Percentiles rank a stretch among this genome's conserved stretches.
These are phyloP conservation scores for Otocyon megalotis DNA, from an alignment of 2,113 vertebrate genomes.

Conservation along the genomic window DNA sequence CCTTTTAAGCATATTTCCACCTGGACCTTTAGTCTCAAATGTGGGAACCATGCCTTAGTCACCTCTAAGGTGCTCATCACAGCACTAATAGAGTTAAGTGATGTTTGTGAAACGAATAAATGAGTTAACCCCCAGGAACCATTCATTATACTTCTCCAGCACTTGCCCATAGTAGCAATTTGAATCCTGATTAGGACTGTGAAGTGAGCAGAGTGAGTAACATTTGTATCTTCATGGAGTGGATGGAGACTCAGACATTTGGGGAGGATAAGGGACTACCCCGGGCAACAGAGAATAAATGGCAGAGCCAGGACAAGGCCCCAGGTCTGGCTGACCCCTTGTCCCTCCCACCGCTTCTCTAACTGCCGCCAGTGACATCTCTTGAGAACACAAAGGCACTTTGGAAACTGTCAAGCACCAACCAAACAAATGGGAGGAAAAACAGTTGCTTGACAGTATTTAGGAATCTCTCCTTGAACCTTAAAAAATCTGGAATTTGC, in stretches of 20 bases:
- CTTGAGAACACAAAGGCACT: constrained; percentile 11
- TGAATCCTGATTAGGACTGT: not conserved
- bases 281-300: not conserved
- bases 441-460: constrained; percentile 41
- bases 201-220: not conserved
- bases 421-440: not conserved
- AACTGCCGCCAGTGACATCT: not conserved
- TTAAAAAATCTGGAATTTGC: constrained; percentile 57
- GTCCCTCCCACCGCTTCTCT: not conserved
- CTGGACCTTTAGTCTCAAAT: constrained; percentile 1
- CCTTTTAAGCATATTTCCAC: not conserved
- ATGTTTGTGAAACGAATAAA: constrained; percentile 40
- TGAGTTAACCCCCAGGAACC: not conserved
- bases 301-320: not conserved
- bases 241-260: not conserved
- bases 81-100: not conserved
- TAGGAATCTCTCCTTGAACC: constrained; percentile 23
- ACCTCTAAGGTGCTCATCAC: not conserved
- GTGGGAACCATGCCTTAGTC: not conserved
- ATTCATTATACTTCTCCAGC: not conserved
- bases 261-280: not conserved
- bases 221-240: not conserved
- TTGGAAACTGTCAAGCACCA: constrained; percentile 24
- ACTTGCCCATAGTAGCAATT: not conserved
- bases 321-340: not conserved